Percentiles rank a stretch among this genome's conserved stretches.
Evolutionary conservation across 1,140 invertebrate species (phyloP).

Genomic region (Trachymyrmex septentrionalis): DNA sequence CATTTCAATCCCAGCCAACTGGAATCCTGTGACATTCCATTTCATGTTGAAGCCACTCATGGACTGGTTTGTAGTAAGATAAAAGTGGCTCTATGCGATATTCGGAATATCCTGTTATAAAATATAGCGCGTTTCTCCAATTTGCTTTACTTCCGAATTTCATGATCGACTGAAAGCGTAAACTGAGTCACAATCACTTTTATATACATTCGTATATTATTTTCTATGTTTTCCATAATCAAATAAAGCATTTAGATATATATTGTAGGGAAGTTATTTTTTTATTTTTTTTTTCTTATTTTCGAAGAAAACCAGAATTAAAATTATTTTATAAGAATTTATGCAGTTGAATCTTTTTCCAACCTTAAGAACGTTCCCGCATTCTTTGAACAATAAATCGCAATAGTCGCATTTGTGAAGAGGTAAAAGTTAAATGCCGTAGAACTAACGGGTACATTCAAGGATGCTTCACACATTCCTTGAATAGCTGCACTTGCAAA

Average conservation of each 20-base stretch:
- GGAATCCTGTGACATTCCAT: conserved; percentile 20
- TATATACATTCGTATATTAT: conserved; percentile 9
- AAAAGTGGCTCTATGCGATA: conserved; percentile 18
- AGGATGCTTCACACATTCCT: neutral
- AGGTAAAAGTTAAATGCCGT: neutral
- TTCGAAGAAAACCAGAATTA: neutral
- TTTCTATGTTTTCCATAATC: neutral
- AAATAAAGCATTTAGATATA: neutral
- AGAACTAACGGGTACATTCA: neutral
- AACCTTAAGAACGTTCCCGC: conserved; percentile 44
- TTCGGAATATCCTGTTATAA: neutral
- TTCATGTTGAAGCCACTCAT: conserved; percentile 6
- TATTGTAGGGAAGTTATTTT: conserved; percentile 8
- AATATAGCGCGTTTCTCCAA: neutral
- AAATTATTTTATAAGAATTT: conserved; percentile 33
- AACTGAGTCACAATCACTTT: conserved; percentile 4
- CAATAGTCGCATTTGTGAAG: conserved; percentile 31
- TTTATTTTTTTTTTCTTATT: conserved; percentile 69
- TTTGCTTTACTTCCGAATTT: conserved; percentile 16
- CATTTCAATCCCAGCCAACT: conserved; percentile 29
- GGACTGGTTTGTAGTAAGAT: neutral
- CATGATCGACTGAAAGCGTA: conserved; percentile 19
- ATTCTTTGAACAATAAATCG: conserved; percentile 35
- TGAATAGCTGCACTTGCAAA: conserved; percentile 34
- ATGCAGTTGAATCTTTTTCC: neutral